These are phyloP conservation scores for Sicus ferrugineus DNA, from an alignment of 2,888 invertebrate species.

Conservation along the genomic window DNA sequence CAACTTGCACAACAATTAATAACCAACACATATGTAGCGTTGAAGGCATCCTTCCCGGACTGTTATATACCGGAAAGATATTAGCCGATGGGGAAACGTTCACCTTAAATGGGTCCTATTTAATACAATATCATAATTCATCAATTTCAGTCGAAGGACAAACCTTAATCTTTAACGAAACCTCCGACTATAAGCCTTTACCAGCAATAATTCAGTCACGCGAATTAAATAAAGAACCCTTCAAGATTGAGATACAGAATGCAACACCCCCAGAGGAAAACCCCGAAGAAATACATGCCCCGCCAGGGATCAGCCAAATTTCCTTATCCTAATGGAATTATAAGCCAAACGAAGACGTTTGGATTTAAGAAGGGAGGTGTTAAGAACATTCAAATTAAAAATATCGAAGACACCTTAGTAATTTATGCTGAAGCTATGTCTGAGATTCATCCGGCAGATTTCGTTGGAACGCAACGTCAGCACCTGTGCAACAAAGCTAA, in stretches of 20 bases:
- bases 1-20: constrained; percentile 35
- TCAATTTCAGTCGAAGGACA: constrained; percentile 33
- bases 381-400: no score
- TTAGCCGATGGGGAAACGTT: constrained; percentile 14
- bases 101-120: constrained; percentile 27
- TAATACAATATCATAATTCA: constrained; percentile 29
- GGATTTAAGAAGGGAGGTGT: constrained; percentile 27
- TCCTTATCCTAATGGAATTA: constrained; percentile 20
- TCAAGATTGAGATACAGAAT: no score
- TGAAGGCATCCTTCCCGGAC: constrained; percentile 37
- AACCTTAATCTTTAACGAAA: constrained; percentile 28
- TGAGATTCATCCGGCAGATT: no score
- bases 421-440: no score
- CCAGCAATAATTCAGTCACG: constrained; percentile 38
- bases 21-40: constrained; percentile 34
- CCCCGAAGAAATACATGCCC: constrained; percentile 36
- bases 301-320: constrained; percentile 36
- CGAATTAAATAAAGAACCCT: no score
- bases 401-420: no score
- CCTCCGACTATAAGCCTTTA: constrained; percentile 31
- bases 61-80: constrained; percentile 34
- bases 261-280: constrained; percentile 8
- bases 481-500: no score
- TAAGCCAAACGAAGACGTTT: constrained; percentile 32
- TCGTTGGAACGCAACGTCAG: no score